phyloP scores from a whole-genome alignment of 2,113 vertebrate genomes.

The Chascanopsetta lugubris region DNA sequence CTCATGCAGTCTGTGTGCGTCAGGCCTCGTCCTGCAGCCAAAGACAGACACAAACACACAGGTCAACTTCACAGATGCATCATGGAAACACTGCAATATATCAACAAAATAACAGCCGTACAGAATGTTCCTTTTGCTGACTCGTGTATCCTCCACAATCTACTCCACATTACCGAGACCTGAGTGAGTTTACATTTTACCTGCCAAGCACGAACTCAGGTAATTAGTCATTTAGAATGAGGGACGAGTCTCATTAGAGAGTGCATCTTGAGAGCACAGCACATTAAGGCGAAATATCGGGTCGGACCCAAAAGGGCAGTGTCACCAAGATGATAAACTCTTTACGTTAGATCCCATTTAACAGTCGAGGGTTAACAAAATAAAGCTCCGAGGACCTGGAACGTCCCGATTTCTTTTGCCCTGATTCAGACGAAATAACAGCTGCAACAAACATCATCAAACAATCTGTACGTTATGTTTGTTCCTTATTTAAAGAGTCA shows the following conservation, averaged over 20 bases:
- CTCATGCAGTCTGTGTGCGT: slow-evolving; percentile 61
- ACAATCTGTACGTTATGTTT: neutral
- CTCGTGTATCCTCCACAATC: neutral
- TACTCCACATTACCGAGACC: neutral
- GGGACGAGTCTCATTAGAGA: neutral
- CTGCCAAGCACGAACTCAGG: neutral
- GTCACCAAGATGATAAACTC: neutral
- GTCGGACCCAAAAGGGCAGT: neutral
- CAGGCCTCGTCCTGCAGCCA: slow-evolving; percentile 52
- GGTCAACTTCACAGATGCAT: too few species aligned
- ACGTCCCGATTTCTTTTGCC: too few species aligned
- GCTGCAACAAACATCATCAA: neutral
- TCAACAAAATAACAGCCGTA: neutral
- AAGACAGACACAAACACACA: slow-evolving; percentile 4
- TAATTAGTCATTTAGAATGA: neutral
- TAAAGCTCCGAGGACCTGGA: too few species aligned
- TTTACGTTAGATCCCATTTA: neutral
- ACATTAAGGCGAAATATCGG: neutral
- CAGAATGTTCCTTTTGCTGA: neutral
- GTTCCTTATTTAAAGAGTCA: too few species aligned
- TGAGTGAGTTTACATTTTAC: neutral
- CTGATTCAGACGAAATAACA: too few species aligned
- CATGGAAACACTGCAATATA: neutral
- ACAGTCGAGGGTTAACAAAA: too few species aligned
- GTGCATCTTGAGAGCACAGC: neutral